Evolutionary conservation across 1,140 invertebrate genomes (phyloP), one percentile per base, ranked within the genome.

Genomic region (Diorhabda carinulata): DNA sequence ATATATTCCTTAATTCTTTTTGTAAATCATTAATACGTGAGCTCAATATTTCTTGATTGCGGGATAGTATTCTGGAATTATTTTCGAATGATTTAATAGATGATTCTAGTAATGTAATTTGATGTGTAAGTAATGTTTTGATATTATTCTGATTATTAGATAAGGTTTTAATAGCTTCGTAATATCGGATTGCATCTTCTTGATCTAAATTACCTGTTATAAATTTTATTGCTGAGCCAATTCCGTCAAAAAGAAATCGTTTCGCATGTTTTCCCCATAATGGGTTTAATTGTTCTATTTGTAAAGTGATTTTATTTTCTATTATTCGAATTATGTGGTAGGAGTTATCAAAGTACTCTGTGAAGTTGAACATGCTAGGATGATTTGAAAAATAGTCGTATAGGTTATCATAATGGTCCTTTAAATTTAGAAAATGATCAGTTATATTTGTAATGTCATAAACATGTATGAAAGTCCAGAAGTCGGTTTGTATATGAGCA

Each of bases 201-300:
- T 69, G 62, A 65, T 70, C 68, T 68, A 70, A 64, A 59, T 70
- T 70, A 42, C 65, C 68, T 62, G 68, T 70, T 5, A 70, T 65
- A 10, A 43, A 41, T 70, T 67, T 70, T 47, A 70, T 68, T 67
- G 66, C 62, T n/a, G 56, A 61, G n/a, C 68, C 71, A 61, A 72
- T 45, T 10, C 57, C 67, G 43, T 70, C 66, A 45, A 73, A 44
- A 56, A 73, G 10, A 4, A 43, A 45, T 59, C 56, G n/a, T n/a
- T n/a, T n/a, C n/a, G n/a, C n/a, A n/a, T n/a, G n/a, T n/a, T n/a
- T n/a, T n/a, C n/a, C n/a, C n/a, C n/a, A n/a, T 61, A n/a, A 61
- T n/a, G n/a, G n/a, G n/a, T n/a, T n/a, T n/a, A n/a, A n/a, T n/a
- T n/a, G n/a, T n/a, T n/a, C n/a, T n/a, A n/a, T n/a, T n/a, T n/a